These are phyloP conservation scores for Eucidaris tribuloides DNA, from an alignment of 35 echinoderm and acorn worm genomes.

Conservation along the genomic window DNA sequence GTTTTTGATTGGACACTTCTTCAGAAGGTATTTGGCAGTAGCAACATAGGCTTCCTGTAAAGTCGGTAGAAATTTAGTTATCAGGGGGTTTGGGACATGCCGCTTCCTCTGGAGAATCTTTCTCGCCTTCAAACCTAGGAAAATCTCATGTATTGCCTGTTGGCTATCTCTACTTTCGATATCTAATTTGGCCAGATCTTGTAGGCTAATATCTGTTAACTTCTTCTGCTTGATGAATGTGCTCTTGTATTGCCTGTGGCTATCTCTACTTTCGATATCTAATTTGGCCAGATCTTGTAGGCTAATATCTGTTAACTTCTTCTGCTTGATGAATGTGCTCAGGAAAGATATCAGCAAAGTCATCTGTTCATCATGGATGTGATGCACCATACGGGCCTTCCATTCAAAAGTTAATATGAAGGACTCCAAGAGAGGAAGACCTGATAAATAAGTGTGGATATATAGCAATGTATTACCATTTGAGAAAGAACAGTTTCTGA, in stretches of 20 bases:
- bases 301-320: neutral
- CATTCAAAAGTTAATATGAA: neutral
- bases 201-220: neutral
- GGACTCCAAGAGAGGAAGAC: neutral
- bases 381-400: conserved; percentile 9
- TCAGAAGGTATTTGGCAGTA: too few relatives aligned
- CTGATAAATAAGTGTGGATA: neutral
- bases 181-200: conserved; percentile 11
- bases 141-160: neutral
- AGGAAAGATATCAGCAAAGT: neutral
- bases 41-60: too few relatives aligned
- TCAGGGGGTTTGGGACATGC: neutral
- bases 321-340: conserved; percentile 6
- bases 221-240: conserved; percentile 16
- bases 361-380: conserved; percentile 1
- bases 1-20: too few relatives aligned
- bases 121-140: conserved; percentile 9
- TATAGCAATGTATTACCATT: neutral
- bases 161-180: neutral
- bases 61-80: too few relatives aligned
- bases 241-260: neutral
- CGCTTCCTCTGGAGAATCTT: neutral
- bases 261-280: neutral
- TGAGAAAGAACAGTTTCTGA: neutral
- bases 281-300: neutral